Conservation (phyloP, 2,797 vertebrate species). For the Lithobates pipiens region DNA sequence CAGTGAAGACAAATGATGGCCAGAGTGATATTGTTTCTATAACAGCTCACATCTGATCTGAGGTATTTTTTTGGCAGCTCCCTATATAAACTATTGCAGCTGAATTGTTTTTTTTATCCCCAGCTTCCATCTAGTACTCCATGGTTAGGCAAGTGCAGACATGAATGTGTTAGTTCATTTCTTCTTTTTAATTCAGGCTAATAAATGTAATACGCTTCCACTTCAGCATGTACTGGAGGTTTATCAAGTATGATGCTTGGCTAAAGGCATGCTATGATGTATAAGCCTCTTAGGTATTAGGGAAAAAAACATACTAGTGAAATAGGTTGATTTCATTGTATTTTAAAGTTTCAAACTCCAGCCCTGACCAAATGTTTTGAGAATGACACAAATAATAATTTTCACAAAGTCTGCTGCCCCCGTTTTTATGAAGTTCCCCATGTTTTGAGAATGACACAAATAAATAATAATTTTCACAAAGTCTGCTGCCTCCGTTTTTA, state of each 20-base stretch:
- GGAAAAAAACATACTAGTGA: neutral
- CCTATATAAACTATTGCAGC: neutral
- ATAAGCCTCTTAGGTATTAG: conserved; percentile 1
- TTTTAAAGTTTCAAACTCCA: neutral
- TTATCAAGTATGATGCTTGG: conserved; percentile 32
- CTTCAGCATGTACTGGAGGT: conserved; percentile 13
- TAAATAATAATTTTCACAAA: no score
- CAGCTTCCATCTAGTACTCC: conserved; percentile 22
- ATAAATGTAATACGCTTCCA: neutral
- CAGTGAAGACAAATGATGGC: neutral
- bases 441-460: no score
- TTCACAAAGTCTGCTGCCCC: no score
- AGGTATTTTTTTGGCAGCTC: conserved; percentile 12
- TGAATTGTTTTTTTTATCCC: conserved; percentile 4
- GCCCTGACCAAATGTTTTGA: no score
- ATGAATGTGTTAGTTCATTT: neutral
- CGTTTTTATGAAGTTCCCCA: no score
- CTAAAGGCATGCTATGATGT: conserved; percentile 20
- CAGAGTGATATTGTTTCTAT: conserved; percentile 5
- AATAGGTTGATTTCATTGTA: neutral
- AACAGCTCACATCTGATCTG: conserved; percentile 15
- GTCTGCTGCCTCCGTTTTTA: no score
- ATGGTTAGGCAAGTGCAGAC: neutral
- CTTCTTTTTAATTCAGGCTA: neutral
- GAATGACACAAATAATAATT: no score